Conservation (phyloP, 2,888 invertebrate genomes). For the Heteromyza rotundicornis region DNA sequence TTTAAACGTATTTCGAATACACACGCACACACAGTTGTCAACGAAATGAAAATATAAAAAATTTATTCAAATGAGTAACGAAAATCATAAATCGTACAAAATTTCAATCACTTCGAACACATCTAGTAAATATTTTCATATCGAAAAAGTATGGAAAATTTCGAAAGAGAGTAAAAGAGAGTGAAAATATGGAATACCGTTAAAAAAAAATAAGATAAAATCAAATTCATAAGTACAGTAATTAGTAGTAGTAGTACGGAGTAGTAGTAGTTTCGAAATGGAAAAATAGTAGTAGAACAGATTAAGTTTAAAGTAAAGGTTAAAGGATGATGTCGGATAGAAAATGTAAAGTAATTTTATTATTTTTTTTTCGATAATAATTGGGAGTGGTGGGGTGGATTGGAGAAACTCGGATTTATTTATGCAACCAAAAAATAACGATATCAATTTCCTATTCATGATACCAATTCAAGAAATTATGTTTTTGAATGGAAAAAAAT, state of each 20-base stretch:
- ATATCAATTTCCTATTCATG: neutral
- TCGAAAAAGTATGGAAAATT: slow-evolving; percentile 9
- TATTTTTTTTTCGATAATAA: too few relatives aligned
- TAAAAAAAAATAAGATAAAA: neutral
- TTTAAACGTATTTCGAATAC: slow-evolving; percentile 12
- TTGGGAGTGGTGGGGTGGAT: too few relatives aligned
- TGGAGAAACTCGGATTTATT: slow-evolving; percentile 9
- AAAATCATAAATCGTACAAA: slow-evolving; percentile 1
- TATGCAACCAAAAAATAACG: slow-evolving; percentile 23
- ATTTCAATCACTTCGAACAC: slow-evolving; percentile 11
- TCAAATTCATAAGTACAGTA: slow-evolving; percentile 6
- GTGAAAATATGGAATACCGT: neutral
- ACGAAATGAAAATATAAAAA: neutral
- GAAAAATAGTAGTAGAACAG: neutral
- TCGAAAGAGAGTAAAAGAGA: slow-evolving; percentile 15
- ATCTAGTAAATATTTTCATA: slow-evolving; percentile 12
- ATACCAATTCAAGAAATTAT: neutral
- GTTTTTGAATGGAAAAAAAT: too few relatives aligned
- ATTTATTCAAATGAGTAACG: neutral
- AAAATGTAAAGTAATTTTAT: neutral
- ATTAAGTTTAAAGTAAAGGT: neutral
- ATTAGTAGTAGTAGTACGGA: neutral
- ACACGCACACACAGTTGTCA: neutral
- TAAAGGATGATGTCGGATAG: neutral
- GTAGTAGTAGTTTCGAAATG: neutral